Evolutionary conservation across 2,797 vertebrate genomes (phyloP).

Genomic region (Thalassophryne amazonica): DNA sequence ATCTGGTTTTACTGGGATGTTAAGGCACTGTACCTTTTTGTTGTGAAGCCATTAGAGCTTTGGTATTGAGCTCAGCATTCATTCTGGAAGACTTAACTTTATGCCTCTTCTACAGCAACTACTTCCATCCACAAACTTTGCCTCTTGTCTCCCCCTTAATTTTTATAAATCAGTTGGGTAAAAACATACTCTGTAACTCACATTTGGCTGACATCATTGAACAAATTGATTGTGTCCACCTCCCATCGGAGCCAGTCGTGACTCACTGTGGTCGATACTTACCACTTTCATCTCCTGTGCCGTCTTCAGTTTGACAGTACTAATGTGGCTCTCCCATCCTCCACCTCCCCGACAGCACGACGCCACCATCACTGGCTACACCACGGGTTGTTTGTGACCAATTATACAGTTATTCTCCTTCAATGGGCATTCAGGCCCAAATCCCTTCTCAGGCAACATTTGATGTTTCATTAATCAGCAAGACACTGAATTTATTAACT

Average conservation of each 20-base stretch:
- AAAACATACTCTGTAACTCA: background rate
- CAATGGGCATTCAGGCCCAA: conserved; percentile 5
- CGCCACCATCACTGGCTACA: conserved; percentile 11
- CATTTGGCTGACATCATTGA: background rate
- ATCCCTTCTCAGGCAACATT: conserved; percentile 16
- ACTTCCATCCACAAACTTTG: background rate
- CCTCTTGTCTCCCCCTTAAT: background rate
- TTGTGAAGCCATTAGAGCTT: conserved; percentile 31
- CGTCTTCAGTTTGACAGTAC: background rate
- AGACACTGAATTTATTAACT: conserved; percentile 2
- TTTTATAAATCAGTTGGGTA: background rate
- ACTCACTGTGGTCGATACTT: no score
- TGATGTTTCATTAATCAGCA: conserved; percentile 12
- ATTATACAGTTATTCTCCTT: conserved; percentile 5
- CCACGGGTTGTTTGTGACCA: background rate
- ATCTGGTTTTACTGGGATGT: conserved; percentile 39
- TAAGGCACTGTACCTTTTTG: conserved; percentile 26
- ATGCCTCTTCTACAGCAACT: conserved; percentile 15
- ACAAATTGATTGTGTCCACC: no score
- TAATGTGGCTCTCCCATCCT: background rate
- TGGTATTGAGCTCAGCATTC: conserved; percentile 22
- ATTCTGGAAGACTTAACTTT: conserved; percentile 8
- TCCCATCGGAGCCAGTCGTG: no score
- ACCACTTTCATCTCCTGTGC: background rate
- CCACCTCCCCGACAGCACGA: background rate